These are phyloP conservation scores for Sarcophaga peregrina DNA, from an alignment of 1,140 invertebrate species.

Conservation along the genomic window DNA sequence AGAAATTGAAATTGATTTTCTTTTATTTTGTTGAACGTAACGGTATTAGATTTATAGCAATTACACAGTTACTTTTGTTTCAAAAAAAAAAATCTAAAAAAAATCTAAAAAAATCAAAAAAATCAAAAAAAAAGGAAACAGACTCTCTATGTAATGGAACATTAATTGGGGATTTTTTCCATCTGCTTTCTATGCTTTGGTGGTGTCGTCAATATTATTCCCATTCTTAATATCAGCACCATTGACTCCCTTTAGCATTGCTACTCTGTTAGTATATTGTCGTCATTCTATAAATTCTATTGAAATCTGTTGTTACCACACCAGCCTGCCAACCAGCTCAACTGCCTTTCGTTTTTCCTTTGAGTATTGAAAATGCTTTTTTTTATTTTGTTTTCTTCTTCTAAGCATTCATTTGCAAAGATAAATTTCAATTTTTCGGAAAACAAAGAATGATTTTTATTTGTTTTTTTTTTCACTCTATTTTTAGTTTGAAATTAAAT, in stretches of 20 bases:
- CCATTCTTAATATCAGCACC: background rate
- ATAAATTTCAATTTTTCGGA: slow-evolving; percentile 12
- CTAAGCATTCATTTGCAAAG: background rate
- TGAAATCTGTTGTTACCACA: slow-evolving; percentile 2
- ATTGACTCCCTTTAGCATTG: background rate
- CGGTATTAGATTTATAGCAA: slow-evolving; percentile 27
- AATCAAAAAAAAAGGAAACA: no score
- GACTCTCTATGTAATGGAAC: background rate
- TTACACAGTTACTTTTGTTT: slow-evolving; percentile 14
- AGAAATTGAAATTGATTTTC: background rate
- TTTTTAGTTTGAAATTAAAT: slow-evolving; percentile 15
- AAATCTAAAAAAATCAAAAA: no score
- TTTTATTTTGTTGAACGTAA: background rate
- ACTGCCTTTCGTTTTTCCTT: background rate
- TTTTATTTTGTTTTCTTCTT: background rate
- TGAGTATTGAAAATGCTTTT: background rate
- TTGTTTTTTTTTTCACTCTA: background rate
- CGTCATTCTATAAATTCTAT: background rate
- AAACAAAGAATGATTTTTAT: no score
- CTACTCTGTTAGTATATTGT: background rate
- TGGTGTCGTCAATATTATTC: background rate
- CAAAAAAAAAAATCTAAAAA: background rate
- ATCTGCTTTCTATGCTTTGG: background rate
- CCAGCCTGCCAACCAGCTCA: background rate
- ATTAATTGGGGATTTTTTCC: background rate